Conservation (phyloP, 2,113 vertebrate genomes). For the Malurus melanocephalus region DNA sequence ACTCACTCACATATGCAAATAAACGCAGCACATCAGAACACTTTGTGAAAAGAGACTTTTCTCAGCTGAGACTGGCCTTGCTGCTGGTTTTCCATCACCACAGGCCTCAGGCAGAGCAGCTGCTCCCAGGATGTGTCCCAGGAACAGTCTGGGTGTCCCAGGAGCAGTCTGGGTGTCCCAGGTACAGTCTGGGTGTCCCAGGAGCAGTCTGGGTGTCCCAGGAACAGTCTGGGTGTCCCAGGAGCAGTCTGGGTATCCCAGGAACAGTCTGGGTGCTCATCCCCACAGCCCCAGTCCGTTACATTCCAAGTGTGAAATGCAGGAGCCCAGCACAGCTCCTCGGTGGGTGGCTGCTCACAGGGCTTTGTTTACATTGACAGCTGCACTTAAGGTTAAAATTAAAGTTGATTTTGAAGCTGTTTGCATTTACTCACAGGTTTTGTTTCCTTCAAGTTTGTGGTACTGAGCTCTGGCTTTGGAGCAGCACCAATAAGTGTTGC, state of each 20-base stretch:
- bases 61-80: background rate
- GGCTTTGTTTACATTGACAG: constrained; percentile 62
- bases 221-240: too few relatives aligned
- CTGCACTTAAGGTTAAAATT: constrained; percentile 62
- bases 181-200: too few relatives aligned
- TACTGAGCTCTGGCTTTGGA: background rate
- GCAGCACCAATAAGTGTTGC: background rate
- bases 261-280: background rate
- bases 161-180: background rate
- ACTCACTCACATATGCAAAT: constrained; percentile 19
- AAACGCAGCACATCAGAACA: background rate
- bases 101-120: background rate
- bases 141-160: background rate
- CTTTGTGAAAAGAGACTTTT: background rate
- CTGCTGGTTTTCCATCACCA: background rate
- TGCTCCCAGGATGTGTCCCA: background rate
- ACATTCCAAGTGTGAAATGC: background rate
- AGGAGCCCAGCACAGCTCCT: background rate
- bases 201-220: too few relatives aligned
- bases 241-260: too few relatives aligned
- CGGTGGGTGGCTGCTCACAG: background rate
- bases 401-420: constrained; percentile 58
- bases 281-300: background rate
- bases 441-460: background rate
- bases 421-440: background rate